Evolutionary conservation across 2,888 invertebrate genomes (phyloP).

Genomic region (Drymonia ruficornis): DNA sequence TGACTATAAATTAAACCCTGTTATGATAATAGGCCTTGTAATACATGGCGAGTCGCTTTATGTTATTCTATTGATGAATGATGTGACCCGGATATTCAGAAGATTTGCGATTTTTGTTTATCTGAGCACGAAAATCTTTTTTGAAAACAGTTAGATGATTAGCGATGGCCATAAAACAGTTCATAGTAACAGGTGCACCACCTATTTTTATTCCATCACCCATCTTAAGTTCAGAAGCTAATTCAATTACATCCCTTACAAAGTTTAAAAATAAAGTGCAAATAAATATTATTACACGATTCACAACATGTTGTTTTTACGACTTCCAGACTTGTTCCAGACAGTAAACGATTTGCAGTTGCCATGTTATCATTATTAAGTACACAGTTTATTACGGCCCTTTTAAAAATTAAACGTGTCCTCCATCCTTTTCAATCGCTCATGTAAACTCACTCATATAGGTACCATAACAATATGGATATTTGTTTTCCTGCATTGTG

Average conservation of each 20-base stretch:
- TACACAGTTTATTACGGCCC: slow-evolving; percentile 11
- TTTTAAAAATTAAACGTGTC: slow-evolving; percentile 25
- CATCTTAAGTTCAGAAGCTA: too few species aligned
- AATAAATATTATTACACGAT: slow-evolving; percentile 9
- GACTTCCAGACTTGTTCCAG: slow-evolving; percentile 11
- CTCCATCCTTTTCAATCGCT: slow-evolving; percentile 27
- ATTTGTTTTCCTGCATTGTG: slow-evolving; percentile 31
- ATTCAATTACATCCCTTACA: too few species aligned
- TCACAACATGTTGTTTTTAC: slow-evolving; percentile 12
- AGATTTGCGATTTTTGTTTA: not conserved
- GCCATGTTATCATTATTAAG: slow-evolving; percentile 22
- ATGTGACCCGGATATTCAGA: not conserved
- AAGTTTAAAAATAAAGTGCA: too few species aligned
- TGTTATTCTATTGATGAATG: not conserved
- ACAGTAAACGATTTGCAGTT: slow-evolving; percentile 24
- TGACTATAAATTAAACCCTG: slow-evolving; percentile 5
- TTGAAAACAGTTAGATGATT: too few species aligned
- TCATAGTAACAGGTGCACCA: too few species aligned
- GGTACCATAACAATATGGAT: slow-evolving; percentile 5
- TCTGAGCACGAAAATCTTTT: too few species aligned
- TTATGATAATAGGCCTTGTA: slow-evolving; percentile 7
- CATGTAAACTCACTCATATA: slow-evolving; percentile 8
- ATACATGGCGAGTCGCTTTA: slow-evolving; percentile 2
- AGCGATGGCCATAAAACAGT: too few species aligned
- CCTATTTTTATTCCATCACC: too few species aligned